Conservation (phyloP, 2,888 invertebrate species). For the Acronicta psi region DNA sequence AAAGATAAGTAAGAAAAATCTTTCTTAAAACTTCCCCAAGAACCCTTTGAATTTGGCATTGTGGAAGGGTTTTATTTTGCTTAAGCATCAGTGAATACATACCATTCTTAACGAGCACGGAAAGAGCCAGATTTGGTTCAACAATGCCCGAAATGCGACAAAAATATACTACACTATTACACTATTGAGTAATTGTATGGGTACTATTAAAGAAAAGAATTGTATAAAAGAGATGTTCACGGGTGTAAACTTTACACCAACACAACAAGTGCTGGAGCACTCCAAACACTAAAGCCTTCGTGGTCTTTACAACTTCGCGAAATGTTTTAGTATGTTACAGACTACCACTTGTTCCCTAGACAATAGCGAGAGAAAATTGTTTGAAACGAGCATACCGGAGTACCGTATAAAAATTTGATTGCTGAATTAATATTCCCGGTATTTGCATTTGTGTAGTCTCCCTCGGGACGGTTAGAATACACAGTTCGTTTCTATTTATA, state of each 20-base stretch:
- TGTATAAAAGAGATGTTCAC: conserved; percentile 22
- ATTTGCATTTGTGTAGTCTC: conserved; percentile 4
- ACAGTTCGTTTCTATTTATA: conserved; percentile 22
- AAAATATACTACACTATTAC: conserved; percentile 16
- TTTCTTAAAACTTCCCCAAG: conserved; percentile 28
- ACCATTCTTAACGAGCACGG: conserved; percentile 26
- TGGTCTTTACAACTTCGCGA: conserved; percentile 9
- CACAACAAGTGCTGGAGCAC: conserved; percentile 34
- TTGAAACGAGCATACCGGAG: conserved; percentile 15
- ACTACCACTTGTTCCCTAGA: conserved; percentile 15
- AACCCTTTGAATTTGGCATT: conserved; percentile 29
- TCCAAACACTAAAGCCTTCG: background rate
- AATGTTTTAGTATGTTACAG: conserved; percentile 7
- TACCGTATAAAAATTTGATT: conserved; percentile 6
- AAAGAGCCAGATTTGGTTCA: conserved; percentile 28
- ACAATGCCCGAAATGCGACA: conserved; percentile 19
- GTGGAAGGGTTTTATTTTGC: conserved; percentile 39
- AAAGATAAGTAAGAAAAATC: conserved; percentile 32
- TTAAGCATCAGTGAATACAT: conserved; percentile 41
- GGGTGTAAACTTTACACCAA: conserved; percentile 21
- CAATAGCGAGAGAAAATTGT: conserved; percentile 19
- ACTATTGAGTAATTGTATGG: conserved; percentile 21
- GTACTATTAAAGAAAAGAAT: too few relatives aligned
- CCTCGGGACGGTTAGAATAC: conserved; percentile 9
- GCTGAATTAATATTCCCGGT: conserved; percentile 7